phyloP scores from a whole-genome alignment of 2,113 vertebrate species.

The Seriola quinqueradiata region DNA sequence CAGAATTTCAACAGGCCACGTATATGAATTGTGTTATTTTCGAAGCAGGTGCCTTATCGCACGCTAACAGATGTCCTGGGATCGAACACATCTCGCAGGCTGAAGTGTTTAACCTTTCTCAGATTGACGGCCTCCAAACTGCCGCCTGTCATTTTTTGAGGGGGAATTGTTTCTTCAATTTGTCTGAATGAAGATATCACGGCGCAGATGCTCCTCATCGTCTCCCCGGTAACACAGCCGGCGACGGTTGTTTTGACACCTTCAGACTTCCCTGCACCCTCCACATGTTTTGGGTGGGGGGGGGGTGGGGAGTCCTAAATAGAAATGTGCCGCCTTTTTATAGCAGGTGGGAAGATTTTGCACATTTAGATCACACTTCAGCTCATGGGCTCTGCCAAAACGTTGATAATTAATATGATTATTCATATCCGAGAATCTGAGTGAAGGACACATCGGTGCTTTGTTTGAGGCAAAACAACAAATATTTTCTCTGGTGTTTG shows the following conservation, averaged over 20 bases:
- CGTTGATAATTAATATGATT: neutral
- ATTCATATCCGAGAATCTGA: neutral
- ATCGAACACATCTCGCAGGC: neutral
- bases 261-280: neutral
- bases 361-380: conserved; percentile 5
- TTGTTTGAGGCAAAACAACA: neutral
- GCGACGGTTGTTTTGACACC: neutral
- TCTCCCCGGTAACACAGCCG: neutral
- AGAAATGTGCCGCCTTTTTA: neutral
- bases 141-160: neutral
- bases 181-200: neutral
- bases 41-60: conserved; percentile 13
- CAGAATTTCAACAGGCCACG: neutral
- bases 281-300: neutral
- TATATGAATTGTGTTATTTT: neutral
- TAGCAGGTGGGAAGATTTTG: conserved; percentile 4
- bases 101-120: conserved; percentile 57
- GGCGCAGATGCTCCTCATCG: neutral
- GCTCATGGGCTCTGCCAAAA: neutral
- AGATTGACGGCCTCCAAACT: conserved; percentile 13
- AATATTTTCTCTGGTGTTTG: neutral
- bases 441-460: neutral
- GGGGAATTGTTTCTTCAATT: neutral
- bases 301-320: conserved; percentile 5
- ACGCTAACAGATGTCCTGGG: conserved; percentile 12